Evolutionary conservation across 2,888 invertebrate genomes (phyloP).

Genomic region (Anarsia innoxiella): DNA sequence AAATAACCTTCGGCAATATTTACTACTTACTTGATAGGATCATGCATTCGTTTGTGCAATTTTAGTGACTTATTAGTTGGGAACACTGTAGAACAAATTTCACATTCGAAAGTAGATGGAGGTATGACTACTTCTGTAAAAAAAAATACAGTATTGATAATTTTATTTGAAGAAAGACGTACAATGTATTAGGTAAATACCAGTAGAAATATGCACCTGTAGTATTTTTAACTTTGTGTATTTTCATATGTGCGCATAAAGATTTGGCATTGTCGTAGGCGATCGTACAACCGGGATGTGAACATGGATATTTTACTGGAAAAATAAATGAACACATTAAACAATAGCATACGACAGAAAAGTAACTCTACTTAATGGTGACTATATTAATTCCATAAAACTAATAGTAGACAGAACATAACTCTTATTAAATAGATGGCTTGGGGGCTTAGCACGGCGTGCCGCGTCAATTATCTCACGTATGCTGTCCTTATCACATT

Average conservation of each 20-base stretch:
- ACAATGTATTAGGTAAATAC: too few species aligned
- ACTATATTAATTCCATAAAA: too few species aligned
- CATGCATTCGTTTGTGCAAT: conserved; percentile 84
- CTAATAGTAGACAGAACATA: too few species aligned
- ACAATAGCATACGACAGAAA: too few species aligned
- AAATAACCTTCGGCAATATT: too few species aligned
- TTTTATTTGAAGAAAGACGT: too few species aligned
- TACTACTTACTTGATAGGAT: conserved; percentile 76
- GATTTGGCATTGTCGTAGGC: conserved; percentile 71
- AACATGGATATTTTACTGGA: conserved; percentile 62
- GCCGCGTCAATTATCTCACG: too few species aligned
- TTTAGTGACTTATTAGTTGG: conserved; percentile 79
- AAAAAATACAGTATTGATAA: neutral
- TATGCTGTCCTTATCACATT: too few species aligned
- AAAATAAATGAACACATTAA: conserved; percentile 21
- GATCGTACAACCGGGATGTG: conserved; percentile 61
- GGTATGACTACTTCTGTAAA: neutral
- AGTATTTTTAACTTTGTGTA: conserved; percentile 68
- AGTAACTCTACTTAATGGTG: neutral
- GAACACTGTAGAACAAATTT: conserved; percentile 80
- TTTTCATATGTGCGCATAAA: conserved; percentile 76
- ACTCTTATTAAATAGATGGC: too few species aligned
- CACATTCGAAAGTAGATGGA: conserved; percentile 60
- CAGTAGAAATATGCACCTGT: too few species aligned
- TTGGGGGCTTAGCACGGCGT: too few species aligned